phyloP scores from a whole-genome alignment of 1,140 invertebrate genomes.

The Amyelois transitella region DNA sequence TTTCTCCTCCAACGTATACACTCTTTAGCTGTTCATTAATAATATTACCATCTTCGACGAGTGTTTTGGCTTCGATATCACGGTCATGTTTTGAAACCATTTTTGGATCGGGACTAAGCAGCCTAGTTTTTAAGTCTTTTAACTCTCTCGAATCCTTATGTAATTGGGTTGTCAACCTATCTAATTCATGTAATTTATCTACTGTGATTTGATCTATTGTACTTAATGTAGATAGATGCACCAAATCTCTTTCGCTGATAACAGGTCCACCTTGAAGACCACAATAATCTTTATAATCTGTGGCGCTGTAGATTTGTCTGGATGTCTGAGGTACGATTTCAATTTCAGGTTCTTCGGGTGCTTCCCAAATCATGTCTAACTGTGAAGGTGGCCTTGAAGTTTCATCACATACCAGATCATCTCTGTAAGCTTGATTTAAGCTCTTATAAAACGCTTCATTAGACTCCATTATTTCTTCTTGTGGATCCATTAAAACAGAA shows the following conservation, averaged over 20 bases:
- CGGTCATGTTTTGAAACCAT: conserved; percentile 59
- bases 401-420: conserved; percentile 82
- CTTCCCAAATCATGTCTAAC: conserved; percentile 89
- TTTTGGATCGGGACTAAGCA: conserved; percentile 76
- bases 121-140: conserved; percentile 82
- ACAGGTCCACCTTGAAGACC: conserved; percentile 79
- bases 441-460: conserved; percentile 93
- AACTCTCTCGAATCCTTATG: conserved; percentile 86
- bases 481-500: conserved; percentile 49
- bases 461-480: conserved; percentile 78
- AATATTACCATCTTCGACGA: conserved; percentile 79
- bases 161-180: conserved; percentile 83
- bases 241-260: conserved; percentile 85
- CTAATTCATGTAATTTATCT: conserved; percentile 85
- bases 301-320: conserved; percentile 82
- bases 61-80: conserved; percentile 75
- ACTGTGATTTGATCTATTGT: conserved; percentile 84
- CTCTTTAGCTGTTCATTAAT: conserved; percentile 82
- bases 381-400: conserved; percentile 79
- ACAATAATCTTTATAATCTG: conserved; percentile 87
- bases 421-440: conserved; percentile 89
- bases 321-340: conserved; percentile 59
- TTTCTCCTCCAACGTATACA: conserved; percentile 80
- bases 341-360: conserved; percentile 75
- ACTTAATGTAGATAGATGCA: conserved; percentile 82